phyloP scores from a whole-genome alignment of 1,140 invertebrate genomes.

The Luehdorfia chinensis region DNA sequence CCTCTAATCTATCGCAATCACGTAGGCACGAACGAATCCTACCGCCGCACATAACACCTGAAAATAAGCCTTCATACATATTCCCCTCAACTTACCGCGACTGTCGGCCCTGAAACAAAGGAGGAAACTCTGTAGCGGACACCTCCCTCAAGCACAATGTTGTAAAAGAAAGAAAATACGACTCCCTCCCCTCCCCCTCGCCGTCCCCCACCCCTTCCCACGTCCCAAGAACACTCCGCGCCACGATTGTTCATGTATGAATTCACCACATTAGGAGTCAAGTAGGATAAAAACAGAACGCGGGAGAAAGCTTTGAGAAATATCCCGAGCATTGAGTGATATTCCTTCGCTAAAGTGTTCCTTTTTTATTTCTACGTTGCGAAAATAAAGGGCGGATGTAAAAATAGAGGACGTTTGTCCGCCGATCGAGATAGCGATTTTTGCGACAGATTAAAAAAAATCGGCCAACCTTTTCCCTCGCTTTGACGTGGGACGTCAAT shows the following conservation, averaged over 20 bases:
- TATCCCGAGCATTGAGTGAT: conserved; percentile 67
- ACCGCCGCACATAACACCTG: conserved; percentile 17
- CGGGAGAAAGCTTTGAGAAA: conserved; percentile 72
- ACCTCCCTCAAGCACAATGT: conserved; percentile 35
- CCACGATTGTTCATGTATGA: conserved; percentile 77
- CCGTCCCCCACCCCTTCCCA: conserved; percentile 22
- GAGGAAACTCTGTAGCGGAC: conserved; percentile 18
- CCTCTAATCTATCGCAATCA: no score
- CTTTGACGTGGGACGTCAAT: conserved; percentile 3
- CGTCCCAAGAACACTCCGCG: conserved; percentile 50
- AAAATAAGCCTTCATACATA: conserved; percentile 22
- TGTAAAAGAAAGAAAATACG: conserved; percentile 52
- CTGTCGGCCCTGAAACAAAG: conserved; percentile 22
- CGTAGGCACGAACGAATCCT: no score
- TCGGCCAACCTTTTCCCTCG: not conserved
- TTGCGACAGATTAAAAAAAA: conserved; percentile 9
- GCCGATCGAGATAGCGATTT: conserved; percentile 17
- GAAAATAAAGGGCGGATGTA: conserved; percentile 39
- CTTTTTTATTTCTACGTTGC: conserved; percentile 46
- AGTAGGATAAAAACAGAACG: conserved; percentile 78
- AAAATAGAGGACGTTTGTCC: conserved; percentile 35
- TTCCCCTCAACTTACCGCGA: conserved; percentile 13
- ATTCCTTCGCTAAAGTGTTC: conserved; percentile 47
- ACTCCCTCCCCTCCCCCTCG: conserved; percentile 20
- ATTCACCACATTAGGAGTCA: conserved; percentile 78